Conservation (phyloP, 2,888 invertebrate genomes). For the Lepidochitona cinerea region DNA sequence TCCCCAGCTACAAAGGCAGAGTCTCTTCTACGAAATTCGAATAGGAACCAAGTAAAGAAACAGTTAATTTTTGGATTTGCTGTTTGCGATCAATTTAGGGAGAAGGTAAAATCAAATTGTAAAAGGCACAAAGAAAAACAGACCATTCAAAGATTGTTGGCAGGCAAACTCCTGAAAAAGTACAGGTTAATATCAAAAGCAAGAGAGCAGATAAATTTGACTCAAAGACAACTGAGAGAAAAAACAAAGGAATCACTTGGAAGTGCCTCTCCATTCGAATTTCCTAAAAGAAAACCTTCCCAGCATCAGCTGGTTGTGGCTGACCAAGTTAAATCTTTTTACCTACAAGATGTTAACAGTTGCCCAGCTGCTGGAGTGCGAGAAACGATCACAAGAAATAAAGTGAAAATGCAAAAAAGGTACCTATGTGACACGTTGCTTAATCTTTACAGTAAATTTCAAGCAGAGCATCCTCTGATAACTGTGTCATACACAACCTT, state of each 20-base stretch:
- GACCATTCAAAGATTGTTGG: constrained; percentile 3
- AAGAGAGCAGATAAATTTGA: constrained; percentile 4
- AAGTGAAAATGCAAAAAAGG: constrained; percentile 29
- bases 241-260: neutral
- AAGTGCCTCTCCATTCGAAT: neutral
- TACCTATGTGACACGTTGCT: constrained; percentile 26
- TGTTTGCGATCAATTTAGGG: neutral
- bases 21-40: neutral
- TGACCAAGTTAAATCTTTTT: constrained; percentile 8
- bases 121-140: constrained; percentile 12
- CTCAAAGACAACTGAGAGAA: neutral
- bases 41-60: neutral
- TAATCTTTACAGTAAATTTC: constrained; percentile 28
- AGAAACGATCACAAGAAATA: constrained; percentile 21
- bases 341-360: constrained; percentile 29
- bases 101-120: neutral
- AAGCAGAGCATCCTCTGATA: constrained; percentile 10
- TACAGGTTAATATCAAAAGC: constrained; percentile 8
- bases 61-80: constrained; percentile 14
- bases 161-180: constrained; percentile 1
- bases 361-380: constrained; percentile 31
- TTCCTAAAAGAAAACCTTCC: constrained; percentile 1
- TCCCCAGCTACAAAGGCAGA: constrained; percentile 4
- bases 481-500: constrained; percentile 36
- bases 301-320: neutral